phyloP scores from a whole-genome alignment of 2,113 vertebrate genomes.

The Notarius quadriscutis region DNA sequence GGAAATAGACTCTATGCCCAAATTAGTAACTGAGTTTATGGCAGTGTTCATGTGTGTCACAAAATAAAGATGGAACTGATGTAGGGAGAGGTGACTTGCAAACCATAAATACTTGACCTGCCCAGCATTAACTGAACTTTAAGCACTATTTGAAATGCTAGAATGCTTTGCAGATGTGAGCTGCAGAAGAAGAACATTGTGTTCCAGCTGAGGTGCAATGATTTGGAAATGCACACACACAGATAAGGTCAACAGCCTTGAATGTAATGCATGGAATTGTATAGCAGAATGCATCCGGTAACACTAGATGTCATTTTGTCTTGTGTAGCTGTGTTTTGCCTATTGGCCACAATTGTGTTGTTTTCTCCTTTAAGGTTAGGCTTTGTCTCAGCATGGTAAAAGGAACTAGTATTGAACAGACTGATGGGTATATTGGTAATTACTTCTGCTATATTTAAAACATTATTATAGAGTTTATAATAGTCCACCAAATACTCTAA shows the following conservation, averaged over 20 bases:
- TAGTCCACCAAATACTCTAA: not conserved
- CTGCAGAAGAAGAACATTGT: not conserved
- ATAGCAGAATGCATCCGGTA: not conserved
- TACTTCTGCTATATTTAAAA: not conserved
- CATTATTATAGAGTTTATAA: not conserved
- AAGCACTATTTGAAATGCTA: not conserved
- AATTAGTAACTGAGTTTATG: constrained; percentile 4
- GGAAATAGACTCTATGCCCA: constrained; percentile 10
- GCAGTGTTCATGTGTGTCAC: not conserved
- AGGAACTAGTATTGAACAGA: not conserved
- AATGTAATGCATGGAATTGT: not conserved
- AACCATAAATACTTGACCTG: not conserved
- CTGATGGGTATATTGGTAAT: not conserved
- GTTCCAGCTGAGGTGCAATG: not conserved
- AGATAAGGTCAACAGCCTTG: constrained; percentile 4
- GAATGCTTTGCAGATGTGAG: not conserved
- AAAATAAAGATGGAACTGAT: not conserved
- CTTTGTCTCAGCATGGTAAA: not conserved
- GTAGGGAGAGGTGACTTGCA: not conserved
- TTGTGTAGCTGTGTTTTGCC: not conserved
- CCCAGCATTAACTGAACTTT: not conserved
- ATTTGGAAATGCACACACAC: not conserved
- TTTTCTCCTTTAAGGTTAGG: not conserved
- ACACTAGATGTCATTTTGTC: not conserved
- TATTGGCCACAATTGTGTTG: not conserved